Evolutionary conservation across 2,113 vertebrate genomes (phyloP).

Genomic region (Smithornis capensis): DNA sequence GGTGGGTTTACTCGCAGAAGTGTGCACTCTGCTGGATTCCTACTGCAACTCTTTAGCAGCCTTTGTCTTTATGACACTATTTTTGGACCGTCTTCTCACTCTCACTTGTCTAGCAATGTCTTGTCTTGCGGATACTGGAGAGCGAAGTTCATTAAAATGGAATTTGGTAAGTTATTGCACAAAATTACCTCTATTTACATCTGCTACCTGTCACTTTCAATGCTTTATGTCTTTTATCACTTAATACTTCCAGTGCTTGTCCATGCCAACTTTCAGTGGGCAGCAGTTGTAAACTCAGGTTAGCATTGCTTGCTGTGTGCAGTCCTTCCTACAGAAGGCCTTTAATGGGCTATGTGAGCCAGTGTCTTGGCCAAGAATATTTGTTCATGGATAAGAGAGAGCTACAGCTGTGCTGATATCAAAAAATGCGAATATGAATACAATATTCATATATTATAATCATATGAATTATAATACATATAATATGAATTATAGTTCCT

Average conservation of each 20-base stretch:
- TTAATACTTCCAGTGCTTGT: conserved; percentile 49
- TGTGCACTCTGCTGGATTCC: not conserved
- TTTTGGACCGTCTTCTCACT: conserved; percentile 29
- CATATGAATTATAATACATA: too few relatives aligned
- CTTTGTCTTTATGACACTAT: not conserved
- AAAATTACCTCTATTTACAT: conserved; percentile 62
- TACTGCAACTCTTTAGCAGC: conserved; percentile 14
- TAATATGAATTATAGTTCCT: not conserved
- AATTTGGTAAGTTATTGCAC: conserved; percentile 49
- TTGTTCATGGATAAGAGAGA: not conserved
- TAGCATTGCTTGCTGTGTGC: not conserved
- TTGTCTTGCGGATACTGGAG: not conserved
- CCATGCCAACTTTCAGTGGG: conserved; percentile 56
- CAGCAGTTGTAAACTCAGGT: conserved; percentile 34
- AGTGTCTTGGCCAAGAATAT: not conserved
- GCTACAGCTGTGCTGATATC: not conserved
- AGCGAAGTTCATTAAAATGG: conserved; percentile 61
- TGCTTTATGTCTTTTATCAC: conserved; percentile 60
- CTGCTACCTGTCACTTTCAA: conserved; percentile 63
- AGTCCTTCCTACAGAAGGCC: not conserved
- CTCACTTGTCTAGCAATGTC: conserved; percentile 22
- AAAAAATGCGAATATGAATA: too few relatives aligned
- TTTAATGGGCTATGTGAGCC: not conserved
- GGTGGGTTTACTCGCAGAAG: not conserved
- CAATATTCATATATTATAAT: too few relatives aligned